Conservation (phyloP, 2,113 vertebrate genomes). For the Centropus unirufus region DNA sequence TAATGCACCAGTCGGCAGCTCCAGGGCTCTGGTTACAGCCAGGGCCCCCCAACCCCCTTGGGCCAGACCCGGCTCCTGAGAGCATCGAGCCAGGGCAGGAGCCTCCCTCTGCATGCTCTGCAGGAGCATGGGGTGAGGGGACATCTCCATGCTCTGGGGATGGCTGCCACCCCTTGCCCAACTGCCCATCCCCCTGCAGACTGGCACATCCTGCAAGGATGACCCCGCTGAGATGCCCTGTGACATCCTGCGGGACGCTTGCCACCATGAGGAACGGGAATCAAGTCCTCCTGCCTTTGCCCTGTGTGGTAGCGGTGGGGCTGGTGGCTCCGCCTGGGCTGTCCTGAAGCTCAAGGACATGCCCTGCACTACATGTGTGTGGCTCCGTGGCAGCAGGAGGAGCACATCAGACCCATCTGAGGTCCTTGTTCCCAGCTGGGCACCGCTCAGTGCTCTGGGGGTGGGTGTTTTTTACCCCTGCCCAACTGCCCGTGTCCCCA, state of each 20-base stretch:
- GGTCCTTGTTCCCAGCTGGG: rapidly evolving
- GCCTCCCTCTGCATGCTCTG: not conserved
- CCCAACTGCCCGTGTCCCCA: rapidly evolving
- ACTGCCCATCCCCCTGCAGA: no score
- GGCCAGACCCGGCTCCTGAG: rapidly evolving
- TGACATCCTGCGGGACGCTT: no score
- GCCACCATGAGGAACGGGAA: no score
- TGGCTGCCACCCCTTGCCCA: no score
- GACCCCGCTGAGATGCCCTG: no score
- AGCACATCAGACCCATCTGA: not conserved
- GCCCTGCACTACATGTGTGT: rapidly evolving
- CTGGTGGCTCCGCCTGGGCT: not conserved
- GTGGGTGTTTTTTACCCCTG: not conserved
- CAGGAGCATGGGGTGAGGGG: not conserved
- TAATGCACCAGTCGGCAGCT: slow-evolving; percentile 32
- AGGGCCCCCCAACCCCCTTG: not conserved
- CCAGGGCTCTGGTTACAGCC: slow-evolving; percentile 18
- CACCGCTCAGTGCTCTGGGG: not conserved
- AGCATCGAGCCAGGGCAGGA: not conserved
- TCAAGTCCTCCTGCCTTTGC: not conserved
- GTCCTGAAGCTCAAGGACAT: not conserved
- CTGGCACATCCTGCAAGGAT: no score
- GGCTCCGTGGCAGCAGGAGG: not conserved
- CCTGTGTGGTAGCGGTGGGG: no score
- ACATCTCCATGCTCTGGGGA: not conserved